phyloP scores from a whole-genome alignment of 2,888 invertebrate species.

The Acronicta psi region DNA sequence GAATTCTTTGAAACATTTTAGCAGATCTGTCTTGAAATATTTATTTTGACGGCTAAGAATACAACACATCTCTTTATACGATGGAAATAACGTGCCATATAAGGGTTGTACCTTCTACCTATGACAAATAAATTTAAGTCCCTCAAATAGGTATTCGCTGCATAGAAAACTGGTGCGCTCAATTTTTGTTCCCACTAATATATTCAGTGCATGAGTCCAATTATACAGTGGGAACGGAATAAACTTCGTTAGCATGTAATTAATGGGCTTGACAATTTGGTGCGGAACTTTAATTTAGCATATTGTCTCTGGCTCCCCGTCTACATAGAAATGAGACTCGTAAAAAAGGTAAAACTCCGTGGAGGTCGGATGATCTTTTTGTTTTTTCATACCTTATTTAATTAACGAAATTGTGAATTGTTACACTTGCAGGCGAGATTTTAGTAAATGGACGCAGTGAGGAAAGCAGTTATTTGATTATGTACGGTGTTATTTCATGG shows the following conservation, averaged over 20 bases:
- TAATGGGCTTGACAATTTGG: slow-evolving; percentile 73
- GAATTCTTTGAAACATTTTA: neutral
- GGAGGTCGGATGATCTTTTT: slow-evolving; percentile 49
- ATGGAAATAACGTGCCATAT: too few relatives aligned
- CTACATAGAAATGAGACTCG: slow-evolving; percentile 57
- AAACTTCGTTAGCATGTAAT: slow-evolving; percentile 82
- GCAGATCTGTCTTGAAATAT: too few relatives aligned
- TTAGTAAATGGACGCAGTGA: slow-evolving; percentile 11
- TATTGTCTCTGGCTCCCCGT: slow-evolving; percentile 63
- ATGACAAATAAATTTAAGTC: slow-evolving; percentile 15
- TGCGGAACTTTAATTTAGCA: slow-evolving; percentile 68
- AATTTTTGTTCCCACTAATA: slow-evolving; percentile 63
- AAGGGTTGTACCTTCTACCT: neutral
- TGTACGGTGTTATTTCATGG: neutral
- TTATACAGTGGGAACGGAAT: slow-evolving; percentile 76
- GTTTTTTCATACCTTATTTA: slow-evolving; percentile 46
- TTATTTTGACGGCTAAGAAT: too few relatives aligned
- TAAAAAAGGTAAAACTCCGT: slow-evolving; percentile 51
- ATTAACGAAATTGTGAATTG: slow-evolving; percentile 44
- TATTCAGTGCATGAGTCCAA: slow-evolving; percentile 81
- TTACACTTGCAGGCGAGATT: slow-evolving; percentile 17
- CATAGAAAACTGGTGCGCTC: slow-evolving; percentile 28
- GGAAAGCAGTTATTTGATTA: slow-evolving; percentile 15
- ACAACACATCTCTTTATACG: too few relatives aligned
- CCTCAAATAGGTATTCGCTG: slow-evolving; percentile 7